These are phyloP conservation scores for Crotalus tigris DNA, from an alignment of 2,113 vertebrate species.

Conservation along the genomic window DNA sequence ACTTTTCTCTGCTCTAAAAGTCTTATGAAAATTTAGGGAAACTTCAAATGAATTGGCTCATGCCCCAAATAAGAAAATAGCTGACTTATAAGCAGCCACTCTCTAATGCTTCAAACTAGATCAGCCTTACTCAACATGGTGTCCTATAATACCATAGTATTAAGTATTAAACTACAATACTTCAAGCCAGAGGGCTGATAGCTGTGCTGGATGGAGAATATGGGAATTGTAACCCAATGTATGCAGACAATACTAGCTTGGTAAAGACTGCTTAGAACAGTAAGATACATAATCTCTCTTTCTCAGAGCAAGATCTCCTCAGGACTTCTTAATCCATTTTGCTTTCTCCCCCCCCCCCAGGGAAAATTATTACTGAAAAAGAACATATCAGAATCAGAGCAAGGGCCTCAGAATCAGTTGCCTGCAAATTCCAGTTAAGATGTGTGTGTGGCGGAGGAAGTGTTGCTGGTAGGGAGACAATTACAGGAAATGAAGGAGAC, in stretches of 20 bases:
- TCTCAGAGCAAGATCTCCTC: neutral
- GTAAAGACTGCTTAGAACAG: neutral
- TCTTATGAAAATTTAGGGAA: neutral
- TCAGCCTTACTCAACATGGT: neutral
- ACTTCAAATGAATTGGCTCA: neutral
- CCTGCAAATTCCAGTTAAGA: neutral
- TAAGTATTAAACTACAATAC: neutral
- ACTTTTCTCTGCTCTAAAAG: neutral
- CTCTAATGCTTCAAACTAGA: neutral
- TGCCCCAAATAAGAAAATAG: neutral
- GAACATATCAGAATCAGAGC: neutral
- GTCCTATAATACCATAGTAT: neutral
- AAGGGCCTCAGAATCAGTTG: neutral
- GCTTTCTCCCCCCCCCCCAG: neutral
- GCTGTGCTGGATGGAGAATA: neutral
- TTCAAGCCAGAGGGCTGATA: neutral
- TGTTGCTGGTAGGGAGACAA: slow-evolving; percentile 35
- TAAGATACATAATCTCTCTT: neutral
- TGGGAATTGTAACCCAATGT: neutral
- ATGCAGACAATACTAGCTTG: neutral
- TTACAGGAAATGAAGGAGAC: slow-evolving; percentile 51
- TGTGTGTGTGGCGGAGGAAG: neutral
- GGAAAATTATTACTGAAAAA: neutral
- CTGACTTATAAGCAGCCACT: neutral
- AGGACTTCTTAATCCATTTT: neutral